These are phyloP conservation scores for Periphyllus acericola DNA, from an alignment of 2,888 invertebrate species.

Conservation along the genomic window DNA sequence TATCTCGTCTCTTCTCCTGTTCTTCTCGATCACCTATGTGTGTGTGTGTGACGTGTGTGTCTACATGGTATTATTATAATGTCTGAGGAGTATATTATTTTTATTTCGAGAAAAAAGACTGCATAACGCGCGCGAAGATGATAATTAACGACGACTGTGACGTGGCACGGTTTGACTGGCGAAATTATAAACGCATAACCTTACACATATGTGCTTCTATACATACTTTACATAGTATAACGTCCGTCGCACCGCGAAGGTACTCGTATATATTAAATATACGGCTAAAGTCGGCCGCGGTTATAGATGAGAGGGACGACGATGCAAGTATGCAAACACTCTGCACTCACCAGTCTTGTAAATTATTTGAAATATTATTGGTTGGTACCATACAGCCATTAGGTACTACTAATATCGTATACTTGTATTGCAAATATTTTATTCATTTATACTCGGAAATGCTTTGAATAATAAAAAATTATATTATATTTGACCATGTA, in stretches of 20 bases:
- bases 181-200: background rate
- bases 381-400: too few species aligned
- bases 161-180: background rate
- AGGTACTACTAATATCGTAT: too few species aligned
- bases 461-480: too few species aligned
- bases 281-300: background rate
- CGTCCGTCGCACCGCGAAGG: too few species aligned
- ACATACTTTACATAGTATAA: background rate
- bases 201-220: background rate
- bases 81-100: slow-evolving; percentile 12
- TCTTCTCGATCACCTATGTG: background rate
- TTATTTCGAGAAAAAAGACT: slow-evolving; percentile 14
- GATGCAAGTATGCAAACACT: background rate
- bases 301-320: too few species aligned
- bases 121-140: slow-evolving; percentile 1
- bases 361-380: too few species aligned
- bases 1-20: slow-evolving; percentile 48
- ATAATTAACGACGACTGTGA: background rate
- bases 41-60: background rate
- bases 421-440: too few species aligned
- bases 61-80: background rate
- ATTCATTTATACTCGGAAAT: too few species aligned
- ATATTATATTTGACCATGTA: too few species aligned
- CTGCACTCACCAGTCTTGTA: too few species aligned
- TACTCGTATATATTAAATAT: background rate